These are phyloP conservation scores for Dendrolimus houi DNA, from an alignment of 2,888 invertebrate species.

Conservation along the genomic window DNA sequence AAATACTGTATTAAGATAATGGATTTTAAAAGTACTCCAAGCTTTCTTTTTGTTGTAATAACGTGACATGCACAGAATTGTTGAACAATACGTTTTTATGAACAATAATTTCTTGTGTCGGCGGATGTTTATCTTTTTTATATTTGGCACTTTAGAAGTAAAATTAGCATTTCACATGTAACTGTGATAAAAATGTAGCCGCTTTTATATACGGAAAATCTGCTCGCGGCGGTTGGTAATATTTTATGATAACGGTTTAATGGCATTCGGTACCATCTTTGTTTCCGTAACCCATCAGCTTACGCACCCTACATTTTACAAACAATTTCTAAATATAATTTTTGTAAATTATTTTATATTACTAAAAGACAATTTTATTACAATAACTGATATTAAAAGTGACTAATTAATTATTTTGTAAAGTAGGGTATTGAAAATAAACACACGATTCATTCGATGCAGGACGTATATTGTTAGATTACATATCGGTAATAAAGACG, in stretches of 20 bases:
- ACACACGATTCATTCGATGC: too few relatives aligned
- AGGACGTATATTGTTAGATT: too few relatives aligned
- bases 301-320: neutral
- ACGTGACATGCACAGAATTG: neutral
- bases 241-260: neutral
- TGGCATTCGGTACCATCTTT: neutral
- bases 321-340: neutral
- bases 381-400: too few relatives aligned
- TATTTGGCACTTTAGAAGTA: neutral
- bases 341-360: neutral
- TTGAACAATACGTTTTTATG: neutral
- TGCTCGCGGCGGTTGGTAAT: neutral
- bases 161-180: neutral
- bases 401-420: too few relatives aligned
- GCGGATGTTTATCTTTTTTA: neutral
- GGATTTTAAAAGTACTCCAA: constrained; percentile 5
- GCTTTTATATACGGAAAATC: neutral
- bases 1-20: constrained; percentile 8
- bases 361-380: too few relatives aligned
- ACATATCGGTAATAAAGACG: too few relatives aligned
- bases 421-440: too few relatives aligned
- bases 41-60: constrained; percentile 3
- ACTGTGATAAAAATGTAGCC: neutral
- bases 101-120: neutral
- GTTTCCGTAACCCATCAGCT: neutral